Evolutionary conservation across 2,888 invertebrate genomes (phyloP).

Genomic region (Cataglyphis livida): DNA sequence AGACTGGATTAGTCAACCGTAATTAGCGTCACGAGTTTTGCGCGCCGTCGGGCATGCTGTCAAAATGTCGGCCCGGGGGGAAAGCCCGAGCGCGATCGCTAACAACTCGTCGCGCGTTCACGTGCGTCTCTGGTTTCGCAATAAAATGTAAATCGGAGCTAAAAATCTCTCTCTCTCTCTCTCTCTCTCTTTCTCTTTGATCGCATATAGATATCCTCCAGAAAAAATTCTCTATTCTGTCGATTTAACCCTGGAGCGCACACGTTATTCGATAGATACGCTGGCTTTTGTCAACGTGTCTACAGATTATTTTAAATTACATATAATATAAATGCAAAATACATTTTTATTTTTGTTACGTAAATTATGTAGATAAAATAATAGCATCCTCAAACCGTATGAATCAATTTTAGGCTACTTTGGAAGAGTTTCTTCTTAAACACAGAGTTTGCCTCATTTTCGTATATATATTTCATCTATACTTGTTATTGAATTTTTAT

Average conservation of each 20-base stretch:
- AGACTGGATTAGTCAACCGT: constrained; percentile 44
- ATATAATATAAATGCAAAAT: not conserved
- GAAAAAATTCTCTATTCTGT: constrained; percentile 34
- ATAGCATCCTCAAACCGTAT: not conserved
- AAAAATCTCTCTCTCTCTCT: constrained; percentile 28
- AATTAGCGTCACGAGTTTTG: constrained; percentile 40
- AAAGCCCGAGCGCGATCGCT: constrained; percentile 3
- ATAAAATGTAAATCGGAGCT: constrained; percentile 40
- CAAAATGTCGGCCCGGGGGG: constrained; percentile 24
- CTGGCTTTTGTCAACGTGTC: not conserved
- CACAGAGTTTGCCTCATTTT: not conserved
- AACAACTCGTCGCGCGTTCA: constrained; percentile 18
- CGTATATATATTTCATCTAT: not conserved
- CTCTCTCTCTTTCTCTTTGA: not conserved
- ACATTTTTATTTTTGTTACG: not conserved
- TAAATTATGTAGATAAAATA: not conserved
- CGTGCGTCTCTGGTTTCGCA: constrained; percentile 35
- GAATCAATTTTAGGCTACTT: not conserved
- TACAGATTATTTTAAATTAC: not conserved
- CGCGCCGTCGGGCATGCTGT: constrained; percentile 18
- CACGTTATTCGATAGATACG: constrained; percentile 11
- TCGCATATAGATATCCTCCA: constrained; percentile 17
- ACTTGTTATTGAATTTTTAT: not conserved
- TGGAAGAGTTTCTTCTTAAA: not conserved
- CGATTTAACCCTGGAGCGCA: constrained; percentile 9